Evolutionary conservation across 2,797 vertebrate genomes (phyloP).

Genomic region (Mormyrops attenuatus): DNA sequence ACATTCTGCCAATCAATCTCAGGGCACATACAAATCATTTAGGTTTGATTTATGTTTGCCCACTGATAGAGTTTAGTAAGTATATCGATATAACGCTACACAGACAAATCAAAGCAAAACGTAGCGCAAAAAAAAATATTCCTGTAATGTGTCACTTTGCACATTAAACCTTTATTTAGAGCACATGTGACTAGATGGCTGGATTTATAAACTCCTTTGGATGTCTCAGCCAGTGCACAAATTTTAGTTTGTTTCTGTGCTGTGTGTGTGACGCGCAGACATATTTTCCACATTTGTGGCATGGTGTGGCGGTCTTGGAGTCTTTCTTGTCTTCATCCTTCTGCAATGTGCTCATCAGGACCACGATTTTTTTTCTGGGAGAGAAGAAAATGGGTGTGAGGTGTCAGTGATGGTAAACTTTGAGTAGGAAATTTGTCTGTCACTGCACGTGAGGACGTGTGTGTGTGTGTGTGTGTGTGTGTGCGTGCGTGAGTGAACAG

Average conservation of each 20-base stretch:
- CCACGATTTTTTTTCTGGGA: neutral
- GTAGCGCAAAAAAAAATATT: neutral
- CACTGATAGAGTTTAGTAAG: neutral
- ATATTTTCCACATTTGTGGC: neutral
- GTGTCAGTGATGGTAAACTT: neutral
- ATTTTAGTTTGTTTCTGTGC: neutral
- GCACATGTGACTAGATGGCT: neutral
- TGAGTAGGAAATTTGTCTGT: neutral
- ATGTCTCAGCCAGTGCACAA: neutral
- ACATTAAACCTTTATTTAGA: neutral
- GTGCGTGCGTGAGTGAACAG: conserved; percentile 24
- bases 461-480: conserved; percentile 36
- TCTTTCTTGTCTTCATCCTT: neutral
- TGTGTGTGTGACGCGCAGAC: neutral
- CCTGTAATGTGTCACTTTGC: neutral
- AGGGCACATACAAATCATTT: neutral
- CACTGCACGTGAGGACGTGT: conserved; percentile 28
- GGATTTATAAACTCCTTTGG: neutral
- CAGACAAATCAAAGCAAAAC: neutral
- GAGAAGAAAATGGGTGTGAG: neutral
- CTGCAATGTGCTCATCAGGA: neutral
- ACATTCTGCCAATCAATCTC: neutral
- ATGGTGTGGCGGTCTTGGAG: neutral
- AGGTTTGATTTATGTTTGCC: neutral
- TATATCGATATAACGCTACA: neutral